Evolutionary conservation across 2,888 invertebrate species (phyloP).

Genomic region (Anthrax anthrax): DNA sequence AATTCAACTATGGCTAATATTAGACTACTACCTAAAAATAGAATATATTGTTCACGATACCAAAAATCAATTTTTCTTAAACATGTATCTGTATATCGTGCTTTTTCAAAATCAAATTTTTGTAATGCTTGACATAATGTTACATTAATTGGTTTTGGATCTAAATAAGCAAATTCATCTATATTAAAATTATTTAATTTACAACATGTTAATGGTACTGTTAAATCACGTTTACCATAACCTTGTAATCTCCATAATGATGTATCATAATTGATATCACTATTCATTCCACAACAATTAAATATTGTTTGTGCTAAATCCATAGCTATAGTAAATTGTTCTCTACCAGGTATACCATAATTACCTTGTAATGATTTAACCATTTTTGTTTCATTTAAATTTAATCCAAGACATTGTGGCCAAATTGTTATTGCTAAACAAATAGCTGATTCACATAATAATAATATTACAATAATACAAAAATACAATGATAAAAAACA

Average conservation of each 20-base stretch:
- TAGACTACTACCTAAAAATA: conserved; percentile 51
- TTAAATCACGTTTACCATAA: conserved; percentile 52
- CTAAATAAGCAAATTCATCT: conserved; percentile 48
- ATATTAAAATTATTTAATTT: conserved; percentile 40
- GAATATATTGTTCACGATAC: conserved; percentile 60
- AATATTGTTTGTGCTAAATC: conserved; percentile 61
- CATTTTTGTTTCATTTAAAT: conserved; percentile 50
- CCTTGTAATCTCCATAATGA: conserved; percentile 66
- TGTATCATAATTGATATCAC: conserved; percentile 65
- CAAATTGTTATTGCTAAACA: conserved; percentile 58
- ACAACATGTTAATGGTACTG: conserved; percentile 59
- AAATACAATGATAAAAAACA: conserved; percentile 61
- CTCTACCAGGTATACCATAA: conserved; percentile 60
- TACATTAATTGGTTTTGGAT: conserved; percentile 58
- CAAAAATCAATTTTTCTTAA: conserved; percentile 53
- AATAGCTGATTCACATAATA: conserved; percentile 54
- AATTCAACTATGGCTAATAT: conserved; percentile 58
- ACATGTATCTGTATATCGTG: conserved; percentile 40
- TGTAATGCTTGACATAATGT: conserved; percentile 49
- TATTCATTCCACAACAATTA: conserved; percentile 66
- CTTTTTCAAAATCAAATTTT: conserved; percentile 22
- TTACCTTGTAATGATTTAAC: conserved; percentile 56
- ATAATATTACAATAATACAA: conserved; percentile 47
- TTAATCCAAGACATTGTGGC: conserved; percentile 63
- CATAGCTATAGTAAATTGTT: conserved; percentile 60